Conservation (phyloP, 2,113 vertebrate genomes). For the Eulemur macaco region DNA sequence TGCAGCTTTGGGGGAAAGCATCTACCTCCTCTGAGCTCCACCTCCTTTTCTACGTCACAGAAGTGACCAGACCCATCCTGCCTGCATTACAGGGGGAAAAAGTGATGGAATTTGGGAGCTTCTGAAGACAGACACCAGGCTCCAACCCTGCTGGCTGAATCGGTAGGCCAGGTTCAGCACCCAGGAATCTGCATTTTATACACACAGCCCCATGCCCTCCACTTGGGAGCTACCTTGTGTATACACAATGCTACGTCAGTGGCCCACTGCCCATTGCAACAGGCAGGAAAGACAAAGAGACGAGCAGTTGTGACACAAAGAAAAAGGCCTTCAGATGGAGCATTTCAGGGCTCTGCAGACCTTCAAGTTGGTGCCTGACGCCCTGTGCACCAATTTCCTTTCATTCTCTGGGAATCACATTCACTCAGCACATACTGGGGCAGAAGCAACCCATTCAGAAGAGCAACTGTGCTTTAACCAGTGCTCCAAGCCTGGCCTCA, state of each 20-base stretch:
- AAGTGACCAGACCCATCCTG: background rate
- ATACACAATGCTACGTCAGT: background rate
- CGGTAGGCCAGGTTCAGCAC: background rate
- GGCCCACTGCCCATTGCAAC: background rate
- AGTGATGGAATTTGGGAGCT: background rate
- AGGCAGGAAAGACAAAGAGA: background rate
- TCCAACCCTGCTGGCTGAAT: background rate
- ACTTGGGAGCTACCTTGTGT: background rate
- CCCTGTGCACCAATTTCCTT: background rate
- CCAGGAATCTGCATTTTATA: background rate
- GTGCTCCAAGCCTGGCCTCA: background rate
- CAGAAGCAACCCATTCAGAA: background rate
- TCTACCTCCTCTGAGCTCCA: background rate
- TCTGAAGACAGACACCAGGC: background rate
- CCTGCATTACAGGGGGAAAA: background rate
- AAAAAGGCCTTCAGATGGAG: background rate
- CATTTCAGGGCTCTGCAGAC: background rate
- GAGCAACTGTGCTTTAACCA: background rate
- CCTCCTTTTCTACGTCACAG: background rate
- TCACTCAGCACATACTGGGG: fast-evolving
- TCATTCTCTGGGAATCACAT: background rate
- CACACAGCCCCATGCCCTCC: background rate
- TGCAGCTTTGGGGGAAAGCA: no score
- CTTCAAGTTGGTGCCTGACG: fast-evolving
- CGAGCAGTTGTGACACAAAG: background rate